phyloP scores from a whole-genome alignment of 2,113 vertebrate species.

The Petromus typicus region DNA sequence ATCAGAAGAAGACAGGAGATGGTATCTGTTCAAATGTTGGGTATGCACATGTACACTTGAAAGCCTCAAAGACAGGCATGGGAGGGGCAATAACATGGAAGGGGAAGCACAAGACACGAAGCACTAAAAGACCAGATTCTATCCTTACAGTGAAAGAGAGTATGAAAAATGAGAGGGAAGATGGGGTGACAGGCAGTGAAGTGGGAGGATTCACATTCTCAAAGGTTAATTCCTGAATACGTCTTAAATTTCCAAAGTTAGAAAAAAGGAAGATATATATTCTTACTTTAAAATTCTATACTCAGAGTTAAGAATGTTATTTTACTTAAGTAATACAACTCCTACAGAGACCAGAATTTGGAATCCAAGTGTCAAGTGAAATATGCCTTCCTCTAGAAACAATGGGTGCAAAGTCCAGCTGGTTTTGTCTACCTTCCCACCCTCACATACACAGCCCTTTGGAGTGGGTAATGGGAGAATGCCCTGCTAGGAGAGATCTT shows the following conservation, averaged over 20 bases:
- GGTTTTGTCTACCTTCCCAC: not conserved
- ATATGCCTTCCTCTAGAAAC: slow-evolving; percentile 50
- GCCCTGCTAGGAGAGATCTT: slow-evolving; percentile 55
- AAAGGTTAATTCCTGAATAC: slow-evolving; percentile 60
- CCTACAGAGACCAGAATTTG: slow-evolving; percentile 46
- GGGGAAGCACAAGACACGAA: slow-evolving; percentile 38
- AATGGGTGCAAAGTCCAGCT: slow-evolving; percentile 27
- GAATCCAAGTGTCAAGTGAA: slow-evolving; percentile 46
- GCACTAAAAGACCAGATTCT: slow-evolving; percentile 7
- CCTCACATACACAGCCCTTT: too few relatives aligned
- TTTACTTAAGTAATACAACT: slow-evolving; percentile 62
- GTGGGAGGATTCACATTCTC: slow-evolving; percentile 65
- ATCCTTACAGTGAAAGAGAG: slow-evolving; percentile 57
- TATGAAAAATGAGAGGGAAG: not conserved
- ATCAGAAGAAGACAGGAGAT: slow-evolving; percentile 45
- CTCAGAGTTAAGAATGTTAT: slow-evolving; percentile 52
- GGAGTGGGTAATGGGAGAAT: slow-evolving; percentile 26
- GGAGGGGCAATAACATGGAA: not conserved
- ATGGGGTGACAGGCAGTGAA: slow-evolving; percentile 41
- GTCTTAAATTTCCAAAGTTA: slow-evolving; percentile 62
- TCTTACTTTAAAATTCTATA: slow-evolving; percentile 54
- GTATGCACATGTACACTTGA: not conserved
- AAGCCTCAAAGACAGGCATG: not conserved
- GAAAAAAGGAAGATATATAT: not conserved
- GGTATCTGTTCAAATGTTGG: slow-evolving; percentile 3